Conservation (phyloP, 2,797 vertebrate genomes). For the Xenops minutus region DNA sequence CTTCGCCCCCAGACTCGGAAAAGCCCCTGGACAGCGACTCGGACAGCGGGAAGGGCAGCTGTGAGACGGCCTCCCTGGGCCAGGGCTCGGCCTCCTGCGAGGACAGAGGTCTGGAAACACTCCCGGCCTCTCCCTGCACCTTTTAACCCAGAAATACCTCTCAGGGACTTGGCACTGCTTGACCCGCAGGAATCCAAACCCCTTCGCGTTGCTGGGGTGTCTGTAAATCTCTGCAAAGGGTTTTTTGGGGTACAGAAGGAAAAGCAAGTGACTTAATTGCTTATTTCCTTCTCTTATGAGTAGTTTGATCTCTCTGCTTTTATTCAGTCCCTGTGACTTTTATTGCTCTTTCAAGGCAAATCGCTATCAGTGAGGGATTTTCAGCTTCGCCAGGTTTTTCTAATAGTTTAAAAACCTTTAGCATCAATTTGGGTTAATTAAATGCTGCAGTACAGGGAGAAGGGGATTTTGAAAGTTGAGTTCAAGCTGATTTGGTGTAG, state of each 20-base stretch:
- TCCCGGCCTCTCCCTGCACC: rapidly evolving
- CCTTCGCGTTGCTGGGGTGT: neutral
- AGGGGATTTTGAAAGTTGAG: neutral
- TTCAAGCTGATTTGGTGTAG: neutral
- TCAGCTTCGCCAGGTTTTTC: neutral
- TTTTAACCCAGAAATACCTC: rapidly evolving
- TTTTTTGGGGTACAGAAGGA: neutral
- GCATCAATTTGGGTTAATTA: neutral
- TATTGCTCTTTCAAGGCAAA: neutral
- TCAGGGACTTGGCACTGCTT: rapidly evolving
- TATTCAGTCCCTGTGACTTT: neutral
- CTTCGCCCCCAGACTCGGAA: constrained; percentile 9
- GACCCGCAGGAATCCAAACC: neutral
- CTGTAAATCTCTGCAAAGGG: neutral
- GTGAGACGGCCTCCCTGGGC: constrained; percentile 1
- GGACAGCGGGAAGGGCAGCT: constrained; percentile 79
- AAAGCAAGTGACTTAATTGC: neutral
- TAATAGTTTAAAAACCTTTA: neutral
- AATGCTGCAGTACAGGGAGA: neutral
- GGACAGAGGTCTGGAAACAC: constrained; percentile 69
- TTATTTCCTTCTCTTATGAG: neutral
- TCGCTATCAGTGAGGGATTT: neutral
- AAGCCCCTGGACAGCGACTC: constrained; percentile 58
- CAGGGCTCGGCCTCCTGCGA: neutral
- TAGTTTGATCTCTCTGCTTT: neutral